These are phyloP conservation scores for Cottus gobio DNA, from an alignment of 2,113 vertebrate species.

Conservation along the genomic window DNA sequence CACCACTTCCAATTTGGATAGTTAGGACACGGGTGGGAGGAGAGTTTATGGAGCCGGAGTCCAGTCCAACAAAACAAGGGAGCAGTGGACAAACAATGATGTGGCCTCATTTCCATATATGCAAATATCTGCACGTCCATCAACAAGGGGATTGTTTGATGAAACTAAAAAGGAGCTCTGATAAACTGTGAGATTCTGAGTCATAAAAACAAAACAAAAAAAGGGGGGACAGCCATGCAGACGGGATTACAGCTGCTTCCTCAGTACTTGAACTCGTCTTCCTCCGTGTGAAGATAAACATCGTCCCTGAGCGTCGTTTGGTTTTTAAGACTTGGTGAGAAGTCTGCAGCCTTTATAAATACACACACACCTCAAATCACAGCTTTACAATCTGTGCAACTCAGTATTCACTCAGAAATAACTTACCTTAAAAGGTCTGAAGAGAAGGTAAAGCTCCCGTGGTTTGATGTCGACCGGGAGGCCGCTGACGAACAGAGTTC, in stretches of 20 bases:
- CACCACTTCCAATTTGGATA: conserved; percentile 80
- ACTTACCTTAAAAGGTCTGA: conserved; percentile 96
- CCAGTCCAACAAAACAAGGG: conserved; percentile 16
- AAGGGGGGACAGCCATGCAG: neutral
- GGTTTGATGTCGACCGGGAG: conserved; percentile 98
- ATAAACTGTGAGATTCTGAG: neutral
- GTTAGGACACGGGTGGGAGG: conserved; percentile 74
- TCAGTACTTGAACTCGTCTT: neutral
- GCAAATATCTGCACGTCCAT: conserved; percentile 59
- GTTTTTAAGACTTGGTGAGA: neutral
- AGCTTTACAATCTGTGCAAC: neutral
- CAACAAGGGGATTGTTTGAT: conserved; percentile 20
- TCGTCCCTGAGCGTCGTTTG: conserved; percentile 9
- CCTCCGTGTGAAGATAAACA: conserved; percentile 13
- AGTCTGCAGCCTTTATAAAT: neutral
- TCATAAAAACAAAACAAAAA: neutral
- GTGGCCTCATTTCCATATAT: conserved; percentile 77
- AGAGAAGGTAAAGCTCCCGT: conserved; percentile 96
- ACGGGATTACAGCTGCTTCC: neutral
- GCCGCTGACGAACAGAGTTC: conserved; percentile 97
- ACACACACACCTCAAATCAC: neutral
- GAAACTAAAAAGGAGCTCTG: neutral
- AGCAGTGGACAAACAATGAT: conserved; percentile 65
- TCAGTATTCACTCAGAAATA: neutral
- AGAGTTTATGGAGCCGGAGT: conserved; percentile 64